Conservation (phyloP, 1,140 invertebrate genomes). For the Macrobrachium rosenbergii region DNA sequence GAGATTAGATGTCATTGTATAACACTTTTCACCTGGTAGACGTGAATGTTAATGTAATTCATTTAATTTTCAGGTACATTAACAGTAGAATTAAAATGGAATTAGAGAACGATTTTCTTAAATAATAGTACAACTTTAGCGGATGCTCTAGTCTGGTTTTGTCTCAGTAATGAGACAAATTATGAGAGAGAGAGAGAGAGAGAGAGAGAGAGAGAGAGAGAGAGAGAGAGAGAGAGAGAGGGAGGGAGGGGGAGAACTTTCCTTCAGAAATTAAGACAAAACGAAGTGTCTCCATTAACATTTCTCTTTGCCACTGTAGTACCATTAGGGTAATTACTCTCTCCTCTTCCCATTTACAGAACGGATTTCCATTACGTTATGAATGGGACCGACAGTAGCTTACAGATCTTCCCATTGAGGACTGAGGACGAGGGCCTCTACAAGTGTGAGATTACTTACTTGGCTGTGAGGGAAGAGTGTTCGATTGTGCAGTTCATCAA, state of each 20-base stretch:
- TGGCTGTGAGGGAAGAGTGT: conserved; percentile 82
- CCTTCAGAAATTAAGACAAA: background rate
- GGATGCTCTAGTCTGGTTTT: too few relatives aligned
- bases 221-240: conserved; percentile 33
- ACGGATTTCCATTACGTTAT: conserved; percentile 78
- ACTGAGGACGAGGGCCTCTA: conserved; percentile 85
- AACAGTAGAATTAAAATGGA: too few relatives aligned
- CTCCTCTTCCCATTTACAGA: conserved; percentile 71
- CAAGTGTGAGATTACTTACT: conserved; percentile 88
- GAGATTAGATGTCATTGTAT: background rate
- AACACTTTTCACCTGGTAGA: too few relatives aligned
- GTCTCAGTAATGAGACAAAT: too few relatives aligned
- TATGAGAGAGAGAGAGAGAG: conserved; percentile 30
- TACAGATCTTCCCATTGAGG: conserved; percentile 79
- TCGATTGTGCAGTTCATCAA: conserved; percentile 84
- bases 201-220: conserved; percentile 34
- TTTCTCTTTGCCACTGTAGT: too few relatives aligned
- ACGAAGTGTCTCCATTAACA: too few relatives aligned
- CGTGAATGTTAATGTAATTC: too few relatives aligned
- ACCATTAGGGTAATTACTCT: background rate
- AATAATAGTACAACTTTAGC: too few relatives aligned
- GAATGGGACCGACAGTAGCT: conserved; percentile 77
- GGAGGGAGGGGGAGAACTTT: background rate
- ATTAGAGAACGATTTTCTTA: too few relatives aligned
- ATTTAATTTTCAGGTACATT: too few relatives aligned